Evolutionary conservation across 2,888 invertebrate genomes (phyloP).

Genomic region (Smittia aterrima): DNA sequence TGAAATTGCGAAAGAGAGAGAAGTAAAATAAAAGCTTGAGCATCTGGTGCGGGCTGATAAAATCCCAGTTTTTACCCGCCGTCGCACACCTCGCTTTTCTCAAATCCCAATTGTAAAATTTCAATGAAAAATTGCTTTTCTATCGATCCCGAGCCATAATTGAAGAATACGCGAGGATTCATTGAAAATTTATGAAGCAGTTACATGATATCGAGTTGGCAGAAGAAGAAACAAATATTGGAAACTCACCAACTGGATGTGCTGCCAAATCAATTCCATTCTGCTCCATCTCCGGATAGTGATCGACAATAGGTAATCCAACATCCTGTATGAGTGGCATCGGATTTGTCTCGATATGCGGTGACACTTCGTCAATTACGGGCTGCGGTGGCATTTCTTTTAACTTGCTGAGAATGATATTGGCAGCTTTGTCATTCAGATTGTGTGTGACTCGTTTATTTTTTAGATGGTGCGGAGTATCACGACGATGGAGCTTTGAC

Average conservation of each 20-base stretch:
- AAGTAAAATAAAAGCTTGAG: neutral
- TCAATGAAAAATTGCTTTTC: neutral
- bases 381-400: conserved; percentile 37
- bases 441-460: conserved; percentile 83
- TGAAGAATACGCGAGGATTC: neutral
- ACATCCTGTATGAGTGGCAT: conserved; percentile 36
- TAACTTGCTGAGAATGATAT: conserved; percentile 56
- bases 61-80: neutral
- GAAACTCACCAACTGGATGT: conserved; percentile 30
- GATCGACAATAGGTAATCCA: conserved; percentile 26
- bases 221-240: neutral
- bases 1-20: neutral
- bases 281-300: conserved; percentile 8
- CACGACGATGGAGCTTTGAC: conserved; percentile 61
- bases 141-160: neutral
- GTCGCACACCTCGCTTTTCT: neutral
- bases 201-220: neutral
- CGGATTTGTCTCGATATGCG: conserved; percentile 29
- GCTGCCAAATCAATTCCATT: conserved; percentile 38
- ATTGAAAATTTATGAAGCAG: neutral
- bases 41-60: conserved; percentile 7
- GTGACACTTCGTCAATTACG: conserved; percentile 10
- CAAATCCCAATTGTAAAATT: neutral
- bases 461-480: conserved; percentile 99
- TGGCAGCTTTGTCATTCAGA: conserved; percentile 67